Evolutionary conservation across 1,140 invertebrate species (phyloP), one percentile per base, ranked within the genome.

Genomic region (Teleogryllus occipitalis): DNA sequence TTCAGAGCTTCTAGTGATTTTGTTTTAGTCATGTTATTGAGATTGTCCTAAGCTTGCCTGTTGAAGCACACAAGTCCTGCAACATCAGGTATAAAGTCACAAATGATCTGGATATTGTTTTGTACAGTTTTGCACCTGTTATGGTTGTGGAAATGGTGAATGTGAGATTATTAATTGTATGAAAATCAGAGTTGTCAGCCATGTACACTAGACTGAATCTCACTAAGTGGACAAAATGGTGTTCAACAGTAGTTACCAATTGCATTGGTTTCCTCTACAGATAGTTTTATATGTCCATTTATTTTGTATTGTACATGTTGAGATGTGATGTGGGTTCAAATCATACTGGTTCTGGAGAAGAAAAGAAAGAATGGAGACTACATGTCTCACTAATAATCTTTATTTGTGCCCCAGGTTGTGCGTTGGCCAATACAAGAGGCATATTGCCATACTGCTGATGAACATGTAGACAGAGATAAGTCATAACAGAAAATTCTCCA

Each of bases 191-290:
- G 15, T 78, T 78, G 7, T 78, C 47, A 7, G 65, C 48, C 54
- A 76, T 78, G 74, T 18, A 47, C 12, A 79, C 77, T 39, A 14
- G 65, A 80, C 47, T 48, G 12, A 8, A 5, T 22, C 21, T 75
- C 74, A 75, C 21, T 15, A 46, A 46, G 12, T 15, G 21, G 74
- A 12, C 39, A 5, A 39, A 39, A 39, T 39, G 27, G 27, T 39
- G 27, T 39, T 39, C 27, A 39, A 39, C 27, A 46, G 8, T 76
- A 18, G n/a, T 46, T 74, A 27, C 47, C 78, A 47, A 65, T 10
- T 65, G 10, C 10, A 65, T 65, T 18, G 27, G 18, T 65, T 65
- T 65, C 54, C 18, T 65, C 54, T 3, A 14, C 18, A 65, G 54
- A 18, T 65, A 65, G 10, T 65, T 65, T 65, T 65, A 15, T 54